phyloP scores from a whole-genome alignment of 2,888 invertebrate genomes.

The Dichetophora obliterata region DNA sequence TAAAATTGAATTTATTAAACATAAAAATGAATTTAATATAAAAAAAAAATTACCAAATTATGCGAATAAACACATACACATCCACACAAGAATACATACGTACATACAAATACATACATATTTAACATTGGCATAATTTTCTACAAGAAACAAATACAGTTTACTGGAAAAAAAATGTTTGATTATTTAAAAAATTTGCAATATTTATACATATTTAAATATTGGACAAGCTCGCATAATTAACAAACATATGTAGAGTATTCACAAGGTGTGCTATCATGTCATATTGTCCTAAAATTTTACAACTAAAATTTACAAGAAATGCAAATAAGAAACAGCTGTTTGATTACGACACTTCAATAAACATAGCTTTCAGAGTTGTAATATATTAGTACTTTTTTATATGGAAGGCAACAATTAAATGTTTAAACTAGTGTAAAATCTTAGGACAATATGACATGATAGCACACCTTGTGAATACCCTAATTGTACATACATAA shows the following conservation, averaged over 20 bases:
- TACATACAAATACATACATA: background rate
- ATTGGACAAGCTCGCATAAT: slow-evolving; percentile 37
- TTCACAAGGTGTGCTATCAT: too few species aligned
- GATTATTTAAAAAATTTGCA: slow-evolving; percentile 42
- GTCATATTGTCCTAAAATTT: too few species aligned
- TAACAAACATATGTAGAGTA: slow-evolving; percentile 37
- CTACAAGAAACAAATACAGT: slow-evolving; percentile 23
- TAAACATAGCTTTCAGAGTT: too few species aligned
- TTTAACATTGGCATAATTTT: slow-evolving; percentile 1
- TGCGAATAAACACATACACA: slow-evolving; percentile 50
- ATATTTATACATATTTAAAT: slow-evolving; percentile 44
- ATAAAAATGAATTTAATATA: slow-evolving; percentile 49
- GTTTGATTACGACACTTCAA: too few species aligned
- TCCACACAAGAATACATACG: slow-evolving; percentile 6
- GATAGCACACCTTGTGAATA: too few species aligned
- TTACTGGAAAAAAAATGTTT: slow-evolving; percentile 48
- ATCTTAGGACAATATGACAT: too few species aligned
- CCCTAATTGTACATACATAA: slow-evolving; percentile 51
- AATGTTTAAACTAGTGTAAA: too few species aligned
- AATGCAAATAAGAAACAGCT: too few species aligned
- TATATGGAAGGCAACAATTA: too few species aligned
- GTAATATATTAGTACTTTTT: too few species aligned
- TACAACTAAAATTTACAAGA: too few species aligned
- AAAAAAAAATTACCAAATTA: slow-evolving; percentile 48
- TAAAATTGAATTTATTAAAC: slow-evolving; percentile 67